Base-by-base conservation (phyloP, 2,797 vertebrate genomes). In the Rachycentron canadum region DNA sequence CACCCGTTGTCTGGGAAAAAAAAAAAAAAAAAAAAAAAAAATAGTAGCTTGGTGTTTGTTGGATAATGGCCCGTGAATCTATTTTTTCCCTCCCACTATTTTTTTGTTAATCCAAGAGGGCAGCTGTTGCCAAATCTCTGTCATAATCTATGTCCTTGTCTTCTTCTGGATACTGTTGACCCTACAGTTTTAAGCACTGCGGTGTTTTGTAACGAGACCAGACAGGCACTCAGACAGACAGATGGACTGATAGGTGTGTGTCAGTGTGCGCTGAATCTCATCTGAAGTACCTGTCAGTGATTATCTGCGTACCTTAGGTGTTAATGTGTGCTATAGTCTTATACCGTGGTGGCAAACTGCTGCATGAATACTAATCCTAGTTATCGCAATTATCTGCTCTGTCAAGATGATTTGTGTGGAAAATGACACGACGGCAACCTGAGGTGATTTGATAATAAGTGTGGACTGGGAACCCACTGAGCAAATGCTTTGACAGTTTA, bases 381-480 rank as follows among this genome's bases (percentile, higher is more conserved):
- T 80, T 86, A 88, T 87, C 84, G 84, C 82, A 75, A 88, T 91
- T 85, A 91, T 90, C 82, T 80, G 65, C 57, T 81, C 78, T 81
- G 87, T 85, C 87, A 79, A 68, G 73, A 88, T 88, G 84, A 92
- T 89, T 86, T 85, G 86, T 84, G 76, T 64, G 66, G 71, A 85
- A 87, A 92, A 80, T 81, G 90, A 91, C 89, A 86, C 80, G 6
- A 68, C 50, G 67, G 73, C 86, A 90, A 89, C 88, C 90, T 85
- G 84, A 91, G 86, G 87, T 88, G 87, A 89, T 89, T 89, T 79
- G 81, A 83, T 91, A 87, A 91, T 88, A 87, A 77, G 82, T 83
- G 79, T 84, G 83, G 86, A 88, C 79, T 43, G 78, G 82, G 74
- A 91, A 76, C 79, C 73, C 82, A 68, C 76, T 67, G 86, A 86